phyloP scores from a whole-genome alignment of 2,797 vertebrate species.

The Coranthus polyacanthus region DNA sequence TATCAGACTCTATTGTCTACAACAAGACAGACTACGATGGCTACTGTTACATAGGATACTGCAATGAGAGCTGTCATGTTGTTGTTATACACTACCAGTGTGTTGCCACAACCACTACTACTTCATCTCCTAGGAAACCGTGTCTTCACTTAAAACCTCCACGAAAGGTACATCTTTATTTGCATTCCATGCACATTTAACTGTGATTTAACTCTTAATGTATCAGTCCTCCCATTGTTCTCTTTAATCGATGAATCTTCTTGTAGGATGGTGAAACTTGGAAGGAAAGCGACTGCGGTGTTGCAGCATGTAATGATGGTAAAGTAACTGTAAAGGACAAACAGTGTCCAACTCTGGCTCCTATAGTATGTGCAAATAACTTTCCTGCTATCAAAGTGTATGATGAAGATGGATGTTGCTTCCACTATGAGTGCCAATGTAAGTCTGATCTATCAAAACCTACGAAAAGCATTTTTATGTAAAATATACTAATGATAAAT shows the following conservation, averaged over 20 bases:
- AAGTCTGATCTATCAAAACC: conserved; percentile 28
- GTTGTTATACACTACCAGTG: background rate
- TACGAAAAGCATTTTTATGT: background rate
- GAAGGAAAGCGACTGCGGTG: conserved; percentile 80
- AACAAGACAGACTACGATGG: conserved; percentile 77
- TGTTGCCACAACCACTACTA: fast-evolving
- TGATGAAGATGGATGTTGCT: conserved; percentile 85
- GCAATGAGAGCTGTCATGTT: conserved; percentile 64
- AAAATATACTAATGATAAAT: too few species aligned
- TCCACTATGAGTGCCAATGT: conserved; percentile 85
- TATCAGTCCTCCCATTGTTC: background rate
- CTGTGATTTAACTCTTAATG: background rate
- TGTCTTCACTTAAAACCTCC: conserved; percentile 25
- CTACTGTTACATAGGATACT: conserved; percentile 77
- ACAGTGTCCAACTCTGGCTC: conserved; percentile 67
- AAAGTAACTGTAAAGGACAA: conserved; percentile 46
- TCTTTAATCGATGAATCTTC: background rate
- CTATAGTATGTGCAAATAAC: conserved; percentile 85
- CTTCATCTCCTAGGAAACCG: background rate
- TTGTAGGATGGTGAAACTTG: conserved; percentile 85
- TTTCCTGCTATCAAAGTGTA: conserved; percentile 78
- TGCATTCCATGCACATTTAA: background rate
- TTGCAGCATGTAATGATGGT: conserved; percentile 80
- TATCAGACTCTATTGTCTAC: conserved; percentile 81
- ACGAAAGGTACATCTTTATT: conserved; percentile 44